Evolutionary conservation across 2,888 invertebrate species (phyloP).

Genomic region (Odontocolon sp.): DNA sequence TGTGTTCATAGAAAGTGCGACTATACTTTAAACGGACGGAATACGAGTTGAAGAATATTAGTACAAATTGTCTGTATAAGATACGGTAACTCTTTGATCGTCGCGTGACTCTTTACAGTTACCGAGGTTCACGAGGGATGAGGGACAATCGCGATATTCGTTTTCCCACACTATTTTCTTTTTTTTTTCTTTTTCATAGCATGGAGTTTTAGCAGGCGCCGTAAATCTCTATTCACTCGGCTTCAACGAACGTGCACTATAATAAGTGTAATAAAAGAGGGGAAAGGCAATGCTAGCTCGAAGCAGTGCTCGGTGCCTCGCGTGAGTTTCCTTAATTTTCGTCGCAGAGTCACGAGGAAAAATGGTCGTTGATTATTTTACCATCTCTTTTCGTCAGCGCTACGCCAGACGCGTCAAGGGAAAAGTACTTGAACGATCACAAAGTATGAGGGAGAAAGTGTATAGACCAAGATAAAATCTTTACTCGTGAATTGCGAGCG

Average conservation of each 20-base stretch:
- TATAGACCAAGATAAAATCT: background rate
- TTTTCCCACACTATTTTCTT: conserved; percentile 55
- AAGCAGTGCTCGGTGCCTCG: conserved; percentile 60
- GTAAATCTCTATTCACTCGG: conserved; percentile 38
- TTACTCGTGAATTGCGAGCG: conserved; percentile 23
- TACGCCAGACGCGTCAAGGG: background rate
- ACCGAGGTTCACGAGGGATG: conserved; percentile 38
- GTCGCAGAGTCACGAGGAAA: conserved; percentile 41
- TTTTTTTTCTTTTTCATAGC: too few species aligned
- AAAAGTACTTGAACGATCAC: too few species aligned
- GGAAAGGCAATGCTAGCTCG: conserved; percentile 7
- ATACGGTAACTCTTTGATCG: conserved; percentile 37
- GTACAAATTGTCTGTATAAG: conserved; percentile 28
- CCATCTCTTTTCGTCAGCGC: conserved; percentile 17
- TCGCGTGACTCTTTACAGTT: conserved; percentile 55
- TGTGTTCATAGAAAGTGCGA: too few species aligned
- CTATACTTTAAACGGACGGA: background rate
- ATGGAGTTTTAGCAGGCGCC: conserved; percentile 24
- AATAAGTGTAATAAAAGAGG: conserved; percentile 49
- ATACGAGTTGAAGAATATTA: conserved; percentile 35
- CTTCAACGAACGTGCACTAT: conserved; percentile 19
- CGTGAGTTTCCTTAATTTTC: conserved; percentile 74
- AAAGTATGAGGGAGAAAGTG: conserved; percentile 15
- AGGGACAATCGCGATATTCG: conserved; percentile 52
- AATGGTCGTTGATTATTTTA: conserved; percentile 52